Base-by-base conservation (phyloP, 2,797 vertebrate genomes). In the Dendrocincla fuliginosa region DNA sequence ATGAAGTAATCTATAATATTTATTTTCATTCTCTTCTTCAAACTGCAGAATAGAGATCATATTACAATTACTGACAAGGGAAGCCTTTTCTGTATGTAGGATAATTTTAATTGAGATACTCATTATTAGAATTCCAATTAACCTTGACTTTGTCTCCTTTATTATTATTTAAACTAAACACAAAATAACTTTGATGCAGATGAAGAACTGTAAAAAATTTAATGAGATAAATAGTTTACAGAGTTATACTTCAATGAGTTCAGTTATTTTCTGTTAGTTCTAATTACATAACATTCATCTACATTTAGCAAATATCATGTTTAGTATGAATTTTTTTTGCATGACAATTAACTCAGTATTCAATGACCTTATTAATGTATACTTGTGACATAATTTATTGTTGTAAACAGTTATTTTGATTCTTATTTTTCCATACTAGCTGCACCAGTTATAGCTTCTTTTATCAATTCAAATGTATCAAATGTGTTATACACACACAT, bases 91-190 rank as follows among this genome's bases (percentile, higher is more conserved):
- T 77, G 68, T 86, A 60, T 41, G 35, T 79, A 90, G 96, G 35
- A 75, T 71, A 83, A 96, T 90, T 97, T 97, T 89, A 97, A 96
- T 94, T 95, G 95, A 96, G 80, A 94, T 93, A 75, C 47, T 95
- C 65, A 93, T 93, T 96, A 95, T 97, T 97, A 95, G 93, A 97
- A 97, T 90, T 69, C 63, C 94, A 97, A 97, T 97, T 97, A 98
- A 95, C 82, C 92, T 96, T 95, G 74, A 95, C 93, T 96, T 93
- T 89, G 16, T 24, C 59, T 92, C 55, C 61, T 95, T 96, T 90
- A 92, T 94, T 97, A 94, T 97, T 95, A 96, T 96, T 98, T 97
- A 97, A 97, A 97, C 93, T 95, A 96, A 97, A 91, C 79, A 87
- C 69, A 44, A 79, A 93, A 92, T 95, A 97, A 97, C 88, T 97